These are phyloP conservation scores for Discoglossus pictus DNA, from an alignment of 2,797 vertebrate genomes.

Conservation along the genomic window DNA sequence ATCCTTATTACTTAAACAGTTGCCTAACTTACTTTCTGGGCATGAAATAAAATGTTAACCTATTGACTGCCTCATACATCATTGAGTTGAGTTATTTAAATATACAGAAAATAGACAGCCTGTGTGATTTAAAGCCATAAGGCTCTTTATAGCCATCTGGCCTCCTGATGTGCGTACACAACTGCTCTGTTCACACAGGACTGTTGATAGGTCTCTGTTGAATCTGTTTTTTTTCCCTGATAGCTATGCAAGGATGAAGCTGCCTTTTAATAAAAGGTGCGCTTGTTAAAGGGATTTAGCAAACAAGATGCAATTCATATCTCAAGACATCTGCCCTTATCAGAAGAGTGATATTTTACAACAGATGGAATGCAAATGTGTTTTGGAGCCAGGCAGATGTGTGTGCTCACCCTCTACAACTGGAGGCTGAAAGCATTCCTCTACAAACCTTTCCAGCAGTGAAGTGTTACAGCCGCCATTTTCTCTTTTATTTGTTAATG, in stretches of 20 bases:
- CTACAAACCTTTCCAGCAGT: no score
- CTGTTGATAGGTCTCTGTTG: neutral
- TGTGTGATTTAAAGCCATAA: neutral
- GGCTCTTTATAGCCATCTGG: neutral
- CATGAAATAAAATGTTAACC: neutral
- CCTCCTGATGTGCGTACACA: constrained; percentile 1
- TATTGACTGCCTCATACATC: no score
- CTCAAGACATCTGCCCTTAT: neutral
- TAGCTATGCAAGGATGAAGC: neutral
- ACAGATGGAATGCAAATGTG: constrained; percentile 21
- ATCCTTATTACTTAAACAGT: neutral
- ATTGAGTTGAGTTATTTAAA: neutral
- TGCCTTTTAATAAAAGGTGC: no score
- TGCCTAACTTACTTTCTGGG: neutral
- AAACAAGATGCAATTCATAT: neutral
- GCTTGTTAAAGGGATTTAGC: no score
- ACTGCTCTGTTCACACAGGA: neutral
- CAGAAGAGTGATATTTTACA: neutral
- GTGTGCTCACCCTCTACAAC: neutral
- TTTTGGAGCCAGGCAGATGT: constrained; percentile 17
- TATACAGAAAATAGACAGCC: neutral
- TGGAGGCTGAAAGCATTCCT: no score
- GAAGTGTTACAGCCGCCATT: no score
- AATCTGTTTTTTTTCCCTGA: neutral
- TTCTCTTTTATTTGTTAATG: no score